Conservation (phyloP, 2,797 vertebrate genomes). For the Tarsius wallacei region DNA sequence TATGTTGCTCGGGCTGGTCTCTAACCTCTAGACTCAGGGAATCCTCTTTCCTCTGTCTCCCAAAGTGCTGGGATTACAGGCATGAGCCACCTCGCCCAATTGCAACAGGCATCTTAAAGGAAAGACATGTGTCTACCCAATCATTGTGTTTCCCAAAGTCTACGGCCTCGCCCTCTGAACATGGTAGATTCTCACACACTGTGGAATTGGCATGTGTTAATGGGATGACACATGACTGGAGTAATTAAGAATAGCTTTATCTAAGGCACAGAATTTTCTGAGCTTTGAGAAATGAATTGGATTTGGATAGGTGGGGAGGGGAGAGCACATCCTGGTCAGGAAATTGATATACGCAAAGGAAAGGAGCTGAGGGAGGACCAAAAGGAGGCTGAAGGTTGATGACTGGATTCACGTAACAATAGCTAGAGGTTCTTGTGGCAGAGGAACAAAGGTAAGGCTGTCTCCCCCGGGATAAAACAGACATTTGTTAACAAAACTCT, state of each 20-base stretch:
- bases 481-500: conserved; percentile 50
- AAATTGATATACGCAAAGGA: background rate
- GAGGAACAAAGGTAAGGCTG: background rate
- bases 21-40: no score
- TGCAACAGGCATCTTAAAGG: background rate
- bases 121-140: background rate
- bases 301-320: background rate
- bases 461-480: conserved; percentile 57
- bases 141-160: background rate
- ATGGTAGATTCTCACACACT: background rate
- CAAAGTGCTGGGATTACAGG: no score
- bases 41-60: no score
- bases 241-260: background rate
- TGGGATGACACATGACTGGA: background rate
- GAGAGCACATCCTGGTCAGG: background rate
- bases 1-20: no score
- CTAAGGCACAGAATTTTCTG: background rate
- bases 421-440: conserved; percentile 17
- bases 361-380: background rate
- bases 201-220: background rate
- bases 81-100: no score
- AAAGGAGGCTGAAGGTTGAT: background rate
- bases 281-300: background rate
- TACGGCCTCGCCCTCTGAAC: background rate
- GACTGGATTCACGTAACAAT: conserved; percentile 57